Evolutionary conservation across 2,113 vertebrate species (phyloP), one percentile per base, ranked within the genome.

Genomic region (Chinchilla lanigera): DNA sequence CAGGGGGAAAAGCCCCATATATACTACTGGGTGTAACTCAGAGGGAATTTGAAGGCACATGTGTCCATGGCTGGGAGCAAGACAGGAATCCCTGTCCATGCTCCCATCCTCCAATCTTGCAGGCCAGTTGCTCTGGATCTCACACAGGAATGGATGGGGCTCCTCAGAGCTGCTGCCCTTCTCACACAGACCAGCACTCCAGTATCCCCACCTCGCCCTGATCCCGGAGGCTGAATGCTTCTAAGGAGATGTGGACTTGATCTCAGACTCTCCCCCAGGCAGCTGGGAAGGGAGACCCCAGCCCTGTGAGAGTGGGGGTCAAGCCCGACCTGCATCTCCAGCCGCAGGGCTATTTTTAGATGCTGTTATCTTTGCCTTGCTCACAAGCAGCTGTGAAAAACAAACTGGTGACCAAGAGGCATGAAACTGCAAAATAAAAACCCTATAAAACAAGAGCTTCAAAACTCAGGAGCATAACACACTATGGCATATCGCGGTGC

Each of bases 271-370:
- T n/a, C 58, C 41, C 65, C 54, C 47, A 73, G 20, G 35, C 69
- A 85, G 88, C 75, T 71, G 54, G 69, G 58, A 94, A 88, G 50
- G 95, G 65, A 96, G 97, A 97, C 96, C 96, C 96, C 86, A 88
- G 90, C 77, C 47, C 69, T 88, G 75, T 75, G 90, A 87, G 30
- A 63, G 93, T 94, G 67, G 97, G 52, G 97, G 97, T 98, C 97
- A 96, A 61, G 86, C 84, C 75, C 80, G 77, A 96, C 88, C 96
- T 92, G 92, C 90, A 90, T 88, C 98, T 96, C 95, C 93, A 97
- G 88, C 97, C 54, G 41, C 96, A 95, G 90, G 95, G 90, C 95
- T 98, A 98, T 98, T 98, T 98, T 97, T 97, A 98, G 97, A 97
- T 92, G 97, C 93, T 98, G 96, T 97, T 97, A 97, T 97, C 95